These are phyloP conservation scores for Fragum whitleyi DNA, from an alignment of 2,888 invertebrate genomes.

Conservation along the genomic window DNA sequence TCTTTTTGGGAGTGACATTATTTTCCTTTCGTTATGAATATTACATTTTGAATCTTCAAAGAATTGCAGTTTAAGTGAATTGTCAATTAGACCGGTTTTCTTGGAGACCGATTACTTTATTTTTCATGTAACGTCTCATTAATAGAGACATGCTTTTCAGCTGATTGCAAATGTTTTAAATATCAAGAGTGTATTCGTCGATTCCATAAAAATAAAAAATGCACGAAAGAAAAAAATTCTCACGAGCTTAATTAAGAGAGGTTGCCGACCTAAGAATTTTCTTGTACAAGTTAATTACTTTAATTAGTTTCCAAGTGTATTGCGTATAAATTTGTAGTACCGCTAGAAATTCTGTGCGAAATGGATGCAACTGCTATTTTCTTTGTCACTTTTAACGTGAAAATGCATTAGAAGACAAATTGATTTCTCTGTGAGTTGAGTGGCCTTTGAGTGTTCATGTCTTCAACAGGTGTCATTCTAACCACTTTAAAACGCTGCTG, in stretches of 20 bases:
- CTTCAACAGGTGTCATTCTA: slow-evolving; percentile 6
- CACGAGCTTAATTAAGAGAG: background rate
- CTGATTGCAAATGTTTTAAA: too few species aligned
- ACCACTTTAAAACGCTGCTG: background rate
- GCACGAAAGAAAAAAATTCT: background rate
- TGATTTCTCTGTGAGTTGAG: background rate
- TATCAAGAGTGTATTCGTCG: too few species aligned
- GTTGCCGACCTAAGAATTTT: background rate
- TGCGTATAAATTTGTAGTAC: slow-evolving; percentile 7
- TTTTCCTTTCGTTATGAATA: too few species aligned
- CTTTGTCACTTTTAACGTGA: slow-evolving; percentile 2
- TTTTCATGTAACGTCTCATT: too few species aligned
- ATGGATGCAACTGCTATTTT: background rate
- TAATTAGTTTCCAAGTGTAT: slow-evolving; percentile 8
- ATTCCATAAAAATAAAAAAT: too few species aligned
- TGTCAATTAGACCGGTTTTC: too few species aligned
- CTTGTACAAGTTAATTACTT: slow-evolving; percentile 4
- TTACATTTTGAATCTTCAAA: too few species aligned
- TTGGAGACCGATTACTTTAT: too few species aligned
- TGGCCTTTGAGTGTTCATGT: background rate
- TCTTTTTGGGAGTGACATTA: too few species aligned
- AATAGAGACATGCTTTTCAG: too few species aligned
- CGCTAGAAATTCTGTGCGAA: background rate
- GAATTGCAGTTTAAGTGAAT: too few species aligned
- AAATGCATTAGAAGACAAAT: slow-evolving; percentile 20